Conservation (phyloP, 2,113 vertebrate genomes). For the Todiramphus saurophagus region DNA sequence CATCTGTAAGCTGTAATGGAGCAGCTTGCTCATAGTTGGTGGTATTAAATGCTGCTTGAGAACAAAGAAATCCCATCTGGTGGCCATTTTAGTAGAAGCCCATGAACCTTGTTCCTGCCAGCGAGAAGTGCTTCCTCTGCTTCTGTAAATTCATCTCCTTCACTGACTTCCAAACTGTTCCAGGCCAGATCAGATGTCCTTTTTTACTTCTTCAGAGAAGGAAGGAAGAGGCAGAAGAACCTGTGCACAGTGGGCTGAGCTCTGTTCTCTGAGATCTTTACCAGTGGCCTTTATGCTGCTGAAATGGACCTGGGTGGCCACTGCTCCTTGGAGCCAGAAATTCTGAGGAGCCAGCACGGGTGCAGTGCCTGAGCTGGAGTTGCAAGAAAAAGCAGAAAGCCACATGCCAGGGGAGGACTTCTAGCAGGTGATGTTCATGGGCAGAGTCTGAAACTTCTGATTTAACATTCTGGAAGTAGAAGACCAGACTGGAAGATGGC, state of each 20-base stretch:
- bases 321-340: not conserved
- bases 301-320: not conserved
- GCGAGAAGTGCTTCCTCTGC: not conserved
- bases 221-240: not conserved
- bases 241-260: not conserved
- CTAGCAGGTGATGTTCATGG: not conserved
- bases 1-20: not conserved
- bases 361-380: not conserved
- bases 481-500: not conserved
- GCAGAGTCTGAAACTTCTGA: not conserved
- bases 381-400: not conserved
- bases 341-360: not conserved
- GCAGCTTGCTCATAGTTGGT: not conserved
- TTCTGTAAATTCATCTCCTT: not conserved
- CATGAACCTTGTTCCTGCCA: fast-evolving
- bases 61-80: not conserved
- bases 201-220: not conserved
- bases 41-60: not conserved
- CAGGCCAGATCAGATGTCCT: not conserved
- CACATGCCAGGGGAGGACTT: not conserved
- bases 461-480: not conserved
- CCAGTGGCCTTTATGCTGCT: not conserved
- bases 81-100: not conserved
- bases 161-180: not conserved
- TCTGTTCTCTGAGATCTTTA: not conserved